Percentiles rank a stretch among this genome's conserved stretches.
phyloP scores from a whole-genome alignment of 2,113 vertebrate genomes.

The Saguinus imperator region DNA sequence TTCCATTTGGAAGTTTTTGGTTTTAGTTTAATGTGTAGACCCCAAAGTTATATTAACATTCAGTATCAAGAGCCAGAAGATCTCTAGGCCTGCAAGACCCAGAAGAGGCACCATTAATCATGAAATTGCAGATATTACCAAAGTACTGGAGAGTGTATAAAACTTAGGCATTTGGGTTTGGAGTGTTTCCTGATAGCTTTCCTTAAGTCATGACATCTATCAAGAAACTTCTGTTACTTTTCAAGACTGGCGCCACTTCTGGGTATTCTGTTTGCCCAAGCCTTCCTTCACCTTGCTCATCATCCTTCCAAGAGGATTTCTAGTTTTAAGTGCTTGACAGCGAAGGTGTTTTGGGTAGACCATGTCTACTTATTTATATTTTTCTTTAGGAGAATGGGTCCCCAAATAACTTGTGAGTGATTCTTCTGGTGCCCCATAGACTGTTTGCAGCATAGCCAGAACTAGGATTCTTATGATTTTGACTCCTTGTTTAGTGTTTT shows the following conservation, averaged over 20 bases:
- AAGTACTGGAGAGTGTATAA: neutral
- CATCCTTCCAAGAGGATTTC: neutral
- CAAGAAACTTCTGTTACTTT: neutral
- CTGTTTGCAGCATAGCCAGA: neutral
- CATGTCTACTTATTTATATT: slow-evolving; percentile 12
- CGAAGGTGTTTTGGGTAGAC: neutral
- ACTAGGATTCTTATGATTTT: neutral
- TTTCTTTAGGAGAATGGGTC: slow-evolving; percentile 4
- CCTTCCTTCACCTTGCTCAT: neutral
- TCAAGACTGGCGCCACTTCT: neutral
- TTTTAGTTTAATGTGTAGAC: neutral
- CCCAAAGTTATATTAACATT: neutral
- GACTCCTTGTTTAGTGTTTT: neutral
- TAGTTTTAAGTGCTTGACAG: neutral
- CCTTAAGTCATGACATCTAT: neutral
- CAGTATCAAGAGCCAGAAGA: neutral
- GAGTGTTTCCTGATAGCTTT: neutral
- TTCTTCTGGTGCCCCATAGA: neutral
- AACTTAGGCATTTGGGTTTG: neutral
- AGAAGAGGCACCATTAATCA: neutral
- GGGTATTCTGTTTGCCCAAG: neutral
- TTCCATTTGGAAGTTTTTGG: neutral
- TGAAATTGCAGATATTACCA: neutral
- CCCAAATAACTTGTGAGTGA: neutral
- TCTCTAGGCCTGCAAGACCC: neutral